Evolutionary conservation across 2,113 vertebrate genomes (phyloP).

Genomic region (Sebastes fasciatus): DNA sequence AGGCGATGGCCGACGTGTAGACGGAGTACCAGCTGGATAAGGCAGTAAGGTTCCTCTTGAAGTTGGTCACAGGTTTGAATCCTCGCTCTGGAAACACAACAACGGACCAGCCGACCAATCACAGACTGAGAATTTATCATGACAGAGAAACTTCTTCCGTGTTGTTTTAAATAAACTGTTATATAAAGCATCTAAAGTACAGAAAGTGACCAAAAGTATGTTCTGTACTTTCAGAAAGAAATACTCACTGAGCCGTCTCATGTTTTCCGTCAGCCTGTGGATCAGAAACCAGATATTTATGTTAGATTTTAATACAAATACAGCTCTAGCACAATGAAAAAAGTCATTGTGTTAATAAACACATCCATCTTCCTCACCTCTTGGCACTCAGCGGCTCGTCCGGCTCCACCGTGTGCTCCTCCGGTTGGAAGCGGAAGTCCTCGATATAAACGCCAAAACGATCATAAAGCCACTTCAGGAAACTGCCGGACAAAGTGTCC

Average conservation of each 20-base stretch:
- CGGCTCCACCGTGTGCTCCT: conserved; percentile 90
- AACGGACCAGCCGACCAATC: background rate
- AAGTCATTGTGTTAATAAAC: too few relatives aligned
- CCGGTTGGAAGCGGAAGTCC: conserved; percentile 95
- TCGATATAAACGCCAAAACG: conserved; percentile 91
- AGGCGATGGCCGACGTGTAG: conserved; percentile 97
- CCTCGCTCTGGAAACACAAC: conserved; percentile 88
- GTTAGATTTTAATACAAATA: background rate
- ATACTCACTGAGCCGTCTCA: conserved; percentile 96
- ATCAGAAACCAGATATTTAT: conserved; percentile 32
- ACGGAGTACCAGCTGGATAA: conserved; percentile 97
- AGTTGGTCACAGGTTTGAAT: conserved; percentile 95
- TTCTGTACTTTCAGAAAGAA: background rate
- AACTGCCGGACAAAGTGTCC: conserved; percentile 83
- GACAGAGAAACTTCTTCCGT: background rate
- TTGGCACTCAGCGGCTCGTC: conserved; percentile 96
- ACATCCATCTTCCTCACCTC: conserved; percentile 82
- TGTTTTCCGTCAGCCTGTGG: conserved; percentile 95
- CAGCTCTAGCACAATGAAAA: background rate
- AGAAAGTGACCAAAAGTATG: too few relatives aligned
- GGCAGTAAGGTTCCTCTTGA: conserved; percentile 95
- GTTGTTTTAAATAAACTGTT: background rate
- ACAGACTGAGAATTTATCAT: background rate
- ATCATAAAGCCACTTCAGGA: conserved; percentile 91
- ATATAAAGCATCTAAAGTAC: background rate